Percentiles rank a stretch among this genome's conserved stretches.
phyloP scores from a whole-genome alignment of 1,140 invertebrate genomes.

The Nasonia giraulti region DNA sequence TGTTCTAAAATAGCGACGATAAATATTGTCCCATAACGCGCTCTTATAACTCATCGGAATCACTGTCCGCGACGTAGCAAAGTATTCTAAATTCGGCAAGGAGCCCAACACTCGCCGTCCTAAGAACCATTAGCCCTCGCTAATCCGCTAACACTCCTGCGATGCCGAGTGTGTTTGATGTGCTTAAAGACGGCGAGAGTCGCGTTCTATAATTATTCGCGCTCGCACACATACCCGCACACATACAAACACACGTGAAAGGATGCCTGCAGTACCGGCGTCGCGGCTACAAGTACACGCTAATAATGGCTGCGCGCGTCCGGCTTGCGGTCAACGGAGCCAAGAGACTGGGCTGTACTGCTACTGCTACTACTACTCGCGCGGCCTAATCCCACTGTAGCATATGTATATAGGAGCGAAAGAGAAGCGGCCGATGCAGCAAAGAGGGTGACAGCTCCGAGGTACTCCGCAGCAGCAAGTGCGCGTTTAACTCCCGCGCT shows the following conservation, averaged over 20 bases:
- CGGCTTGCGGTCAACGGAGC: slow-evolving; percentile 68
- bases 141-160: slow-evolving; percentile 4
- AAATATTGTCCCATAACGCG: not conserved
- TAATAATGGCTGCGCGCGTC: slow-evolving; percentile 69
- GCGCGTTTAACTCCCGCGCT: slow-evolving; percentile 44
- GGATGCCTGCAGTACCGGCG: not conserved
- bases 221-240: slow-evolving; percentile 18
- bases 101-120: not conserved
- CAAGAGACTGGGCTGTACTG: slow-evolving; percentile 57
- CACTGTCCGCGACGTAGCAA: not conserved
- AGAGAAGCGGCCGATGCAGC: not conserved
- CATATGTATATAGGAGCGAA: slow-evolving; percentile 50
- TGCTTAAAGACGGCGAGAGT: slow-evolving; percentile 8
- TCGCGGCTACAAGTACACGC: slow-evolving; percentile 57
- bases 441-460: slow-evolving; percentile 59
- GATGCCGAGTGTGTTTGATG: slow-evolving; percentile 11
- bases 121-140: slow-evolving; percentile 12
- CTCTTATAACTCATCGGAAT: not conserved
- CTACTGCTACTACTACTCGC: slow-evolving; percentile 30
- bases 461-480: slow-evolving; percentile 52
- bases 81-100: slow-evolving; percentile 16
- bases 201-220: slow-evolving; percentile 65
- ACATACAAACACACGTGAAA: not conserved
- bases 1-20: too few relatives aligned
- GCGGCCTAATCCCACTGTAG: slow-evolving; percentile 68